A percentile compares a stretch with the other conserved stretches of the same genome.
These are phyloP conservation scores for Gastrophryne carolinensis DNA, from an alignment of 2,797 vertebrate species.

Conservation along the genomic window DNA sequence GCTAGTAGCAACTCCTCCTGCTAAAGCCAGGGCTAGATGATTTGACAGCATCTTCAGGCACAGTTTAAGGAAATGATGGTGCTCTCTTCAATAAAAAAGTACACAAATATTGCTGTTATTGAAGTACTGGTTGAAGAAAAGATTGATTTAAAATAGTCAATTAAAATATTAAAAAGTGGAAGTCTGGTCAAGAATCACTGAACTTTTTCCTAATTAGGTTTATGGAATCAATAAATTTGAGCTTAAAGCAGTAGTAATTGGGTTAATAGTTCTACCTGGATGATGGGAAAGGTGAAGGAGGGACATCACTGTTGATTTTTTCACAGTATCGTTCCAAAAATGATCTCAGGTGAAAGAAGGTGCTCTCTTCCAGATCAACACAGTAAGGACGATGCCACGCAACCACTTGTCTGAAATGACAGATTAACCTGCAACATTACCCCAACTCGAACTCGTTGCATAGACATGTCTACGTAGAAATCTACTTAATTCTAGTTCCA, in stretches of 20 bases:
- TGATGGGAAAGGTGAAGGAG: constrained; percentile 79
- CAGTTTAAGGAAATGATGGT: constrained; percentile 78
- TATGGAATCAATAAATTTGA: neutral
- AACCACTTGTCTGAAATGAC: constrained; percentile 74
- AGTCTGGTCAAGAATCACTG: neutral
- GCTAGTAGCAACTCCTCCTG: constrained; percentile 81
- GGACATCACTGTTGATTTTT: constrained; percentile 80
- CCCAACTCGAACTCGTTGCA: neutral
- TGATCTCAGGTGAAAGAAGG: constrained; percentile 79
- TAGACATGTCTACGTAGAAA: no score
- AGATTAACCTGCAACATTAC: neutral
- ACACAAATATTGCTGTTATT: neutral
- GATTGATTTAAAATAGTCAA: neutral
- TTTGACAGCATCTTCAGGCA: constrained; percentile 81
- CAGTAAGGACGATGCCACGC: constrained; percentile 83
- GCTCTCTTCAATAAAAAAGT: constrained; percentile 68
- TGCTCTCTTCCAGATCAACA: constrained; percentile 82
- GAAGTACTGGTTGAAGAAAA: neutral
- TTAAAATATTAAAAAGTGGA: neutral
- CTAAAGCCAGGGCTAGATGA: constrained; percentile 78
- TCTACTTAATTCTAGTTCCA: no score
- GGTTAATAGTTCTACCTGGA: constrained; percentile 68
- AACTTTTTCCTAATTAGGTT: neutral
- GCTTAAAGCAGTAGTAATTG: neutral
- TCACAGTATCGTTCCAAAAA: constrained; percentile 83